These are phyloP conservation scores for Nannoperca australis DNA, from an alignment of 2,797 vertebrate genomes.

Conservation along the genomic window DNA sequence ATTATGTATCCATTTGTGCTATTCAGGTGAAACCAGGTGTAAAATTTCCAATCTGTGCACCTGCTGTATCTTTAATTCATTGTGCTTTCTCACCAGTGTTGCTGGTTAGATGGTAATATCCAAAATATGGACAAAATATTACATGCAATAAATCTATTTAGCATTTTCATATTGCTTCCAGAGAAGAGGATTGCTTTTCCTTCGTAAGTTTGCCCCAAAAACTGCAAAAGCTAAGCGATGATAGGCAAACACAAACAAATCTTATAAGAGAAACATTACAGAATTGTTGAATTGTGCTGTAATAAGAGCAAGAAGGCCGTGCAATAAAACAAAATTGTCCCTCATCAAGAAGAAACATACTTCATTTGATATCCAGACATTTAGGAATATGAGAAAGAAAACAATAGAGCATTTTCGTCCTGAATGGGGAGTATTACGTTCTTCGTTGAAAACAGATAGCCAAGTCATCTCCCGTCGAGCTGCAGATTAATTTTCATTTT, in stretches of 20 bases:
- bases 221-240: constrained; percentile 46
- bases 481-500: constrained; percentile 83
- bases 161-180: constrained; percentile 57
- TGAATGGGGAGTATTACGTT: constrained; percentile 41
- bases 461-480: constrained; percentile 74
- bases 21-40: constrained; percentile 86
- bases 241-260: constrained; percentile 44
- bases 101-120: constrained; percentile 79
- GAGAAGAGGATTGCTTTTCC: constrained; percentile 33
- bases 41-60: constrained; percentile 85
- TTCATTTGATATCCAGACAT: constrained; percentile 70
- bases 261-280: constrained; percentile 23
- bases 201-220: constrained; percentile 19
- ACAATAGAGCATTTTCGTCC: constrained; percentile 48
- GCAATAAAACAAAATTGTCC: constrained; percentile 64
- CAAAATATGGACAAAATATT: constrained; percentile 73
- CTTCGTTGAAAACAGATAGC: constrained; percentile 72
- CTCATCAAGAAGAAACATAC: constrained; percentile 56
- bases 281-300: constrained; percentile 38
- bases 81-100: constrained; percentile 79
- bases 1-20: constrained; percentile 84
- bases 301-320: constrained; percentile 51
- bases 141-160: constrained; percentile 76
- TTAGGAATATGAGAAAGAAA: constrained; percentile 63
- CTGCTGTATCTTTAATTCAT: constrained; percentile 80